Conservation (phyloP, 2,888 invertebrate genomes). For the Conomelus anceps region DNA sequence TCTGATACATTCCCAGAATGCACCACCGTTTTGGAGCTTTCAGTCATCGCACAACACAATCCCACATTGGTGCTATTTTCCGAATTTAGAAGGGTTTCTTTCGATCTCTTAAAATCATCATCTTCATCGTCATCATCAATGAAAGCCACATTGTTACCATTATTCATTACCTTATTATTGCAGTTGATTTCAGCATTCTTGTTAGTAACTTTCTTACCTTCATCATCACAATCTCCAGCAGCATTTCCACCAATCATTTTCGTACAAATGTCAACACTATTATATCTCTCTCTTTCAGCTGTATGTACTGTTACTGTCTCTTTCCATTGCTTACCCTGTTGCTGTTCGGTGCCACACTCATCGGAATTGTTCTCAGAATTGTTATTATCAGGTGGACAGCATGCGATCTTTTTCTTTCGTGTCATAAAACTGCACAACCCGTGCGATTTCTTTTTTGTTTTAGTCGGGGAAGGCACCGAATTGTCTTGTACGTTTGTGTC, state of each 20-base stretch:
- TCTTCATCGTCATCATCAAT: slow-evolving; percentile 8
- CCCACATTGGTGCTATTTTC: slow-evolving; percentile 33
- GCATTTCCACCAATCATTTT: not conserved
- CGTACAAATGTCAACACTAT: too few relatives aligned
- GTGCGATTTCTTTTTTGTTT: slow-evolving; percentile 41
- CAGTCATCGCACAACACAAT: slow-evolving; percentile 45
- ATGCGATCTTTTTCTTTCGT: slow-evolving; percentile 43
- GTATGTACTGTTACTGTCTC: not conserved
- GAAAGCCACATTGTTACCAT: not conserved
- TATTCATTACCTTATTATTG: slow-evolving; percentile 11
- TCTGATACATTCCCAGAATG: slow-evolving; percentile 39
- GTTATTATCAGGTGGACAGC: slow-evolving; percentile 40
- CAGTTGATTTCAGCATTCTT: slow-evolving; percentile 14
- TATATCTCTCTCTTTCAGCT: too few relatives aligned
- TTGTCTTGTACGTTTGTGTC: not conserved
- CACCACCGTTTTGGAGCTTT: slow-evolving; percentile 42
- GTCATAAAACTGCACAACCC: slow-evolving; percentile 41
- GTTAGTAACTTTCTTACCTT: not conserved
- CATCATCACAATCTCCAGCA: not conserved
- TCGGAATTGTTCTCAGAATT: slow-evolving; percentile 31
- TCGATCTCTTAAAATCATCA: slow-evolving; percentile 4
- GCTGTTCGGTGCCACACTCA: not conserved
- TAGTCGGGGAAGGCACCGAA: slow-evolving; percentile 28
- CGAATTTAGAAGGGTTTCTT: slow-evolving; percentile 8
- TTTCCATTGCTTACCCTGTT: not conserved